Conservation (phyloP, 2,888 invertebrate species). For the Drosophila meridionalis region DNA sequence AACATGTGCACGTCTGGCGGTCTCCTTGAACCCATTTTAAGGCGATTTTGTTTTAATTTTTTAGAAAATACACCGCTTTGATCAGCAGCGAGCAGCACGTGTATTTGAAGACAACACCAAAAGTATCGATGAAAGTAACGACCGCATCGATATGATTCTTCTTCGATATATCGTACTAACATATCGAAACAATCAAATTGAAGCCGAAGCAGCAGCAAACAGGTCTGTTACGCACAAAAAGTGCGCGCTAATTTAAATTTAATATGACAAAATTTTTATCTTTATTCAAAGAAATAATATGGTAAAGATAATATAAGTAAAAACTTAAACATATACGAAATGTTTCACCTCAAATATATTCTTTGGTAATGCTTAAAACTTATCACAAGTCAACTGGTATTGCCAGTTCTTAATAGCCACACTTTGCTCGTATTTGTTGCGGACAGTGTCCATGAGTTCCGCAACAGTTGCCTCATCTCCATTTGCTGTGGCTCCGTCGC, state of each 20-base stretch:
- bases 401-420: constrained; percentile 85
- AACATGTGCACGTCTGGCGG: constrained; percentile 78
- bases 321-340: constrained; percentile 13
- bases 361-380: constrained; percentile 75
- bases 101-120: constrained; percentile 28
- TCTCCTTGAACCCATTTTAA: constrained; percentile 63
- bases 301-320: constrained; percentile 5
- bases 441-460: constrained; percentile 73
- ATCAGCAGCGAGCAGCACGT: constrained; percentile 44
- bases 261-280: neutral
- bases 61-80: neutral
- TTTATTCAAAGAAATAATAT: constrained; percentile 15
- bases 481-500: constrained; percentile 38
- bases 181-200: neutral
- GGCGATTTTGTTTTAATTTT: constrained; percentile 9
- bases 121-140: constrained; percentile 4
- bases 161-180: constrained; percentile 22
- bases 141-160: constrained; percentile 8
- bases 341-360: constrained; percentile 14
- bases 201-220: neutral
- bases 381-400: constrained; percentile 85
- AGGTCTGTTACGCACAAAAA: constrained; percentile 11
- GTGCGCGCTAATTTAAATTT: neutral
- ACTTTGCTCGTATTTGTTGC: constrained; percentile 79
- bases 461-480: constrained; percentile 59